phyloP scores from a whole-genome alignment of 2,888 invertebrate genomes.

The Polydrusus tereticollis region DNA sequence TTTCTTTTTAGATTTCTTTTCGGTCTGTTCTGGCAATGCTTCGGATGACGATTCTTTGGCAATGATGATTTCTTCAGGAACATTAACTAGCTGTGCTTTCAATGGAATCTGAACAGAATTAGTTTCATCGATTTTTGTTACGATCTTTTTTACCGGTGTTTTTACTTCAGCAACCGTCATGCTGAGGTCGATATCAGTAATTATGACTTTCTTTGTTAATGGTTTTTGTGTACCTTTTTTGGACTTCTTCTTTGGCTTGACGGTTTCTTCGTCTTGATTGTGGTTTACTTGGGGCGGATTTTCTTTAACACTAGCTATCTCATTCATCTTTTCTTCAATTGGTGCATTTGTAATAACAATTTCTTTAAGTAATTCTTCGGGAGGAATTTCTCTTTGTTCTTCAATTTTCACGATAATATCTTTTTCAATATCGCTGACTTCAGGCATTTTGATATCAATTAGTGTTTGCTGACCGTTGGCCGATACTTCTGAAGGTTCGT shows the following conservation, averaged over 20 bases:
- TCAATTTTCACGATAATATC: slow-evolving; percentile 52
- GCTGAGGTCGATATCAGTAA: slow-evolving; percentile 59
- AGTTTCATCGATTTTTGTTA: slow-evolving; percentile 38
- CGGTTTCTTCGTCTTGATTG: slow-evolving; percentile 36
- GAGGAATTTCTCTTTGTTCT: slow-evolving; percentile 8
- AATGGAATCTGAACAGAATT: slow-evolving; percentile 43
- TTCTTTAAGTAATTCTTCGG: background rate
- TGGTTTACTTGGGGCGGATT: background rate
- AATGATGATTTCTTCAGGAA: slow-evolving; percentile 7
- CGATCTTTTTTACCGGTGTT: slow-evolving; percentile 45
- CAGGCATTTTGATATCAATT: slow-evolving; percentile 49
- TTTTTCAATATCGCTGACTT: slow-evolving; percentile 58
- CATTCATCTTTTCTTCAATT: background rate
- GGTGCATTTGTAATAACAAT: background rate
- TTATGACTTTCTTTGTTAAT: slow-evolving; percentile 59
- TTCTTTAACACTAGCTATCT: background rate
- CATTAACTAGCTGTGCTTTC: background rate
- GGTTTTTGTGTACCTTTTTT: slow-evolving; percentile 57
- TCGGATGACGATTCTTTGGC: slow-evolving; percentile 31
- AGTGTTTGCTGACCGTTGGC: slow-evolving; percentile 4
- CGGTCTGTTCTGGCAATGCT: slow-evolving; percentile 7
- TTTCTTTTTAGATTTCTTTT: slow-evolving; percentile 57
- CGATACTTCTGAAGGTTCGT: slow-evolving; percentile 25
- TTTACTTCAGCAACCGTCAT: slow-evolving; percentile 47
- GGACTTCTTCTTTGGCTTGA: slow-evolving; percentile 53